These are phyloP conservation scores for Achroia grisella DNA, from an alignment of 1,140 invertebrate genomes.

Conservation along the genomic window DNA sequence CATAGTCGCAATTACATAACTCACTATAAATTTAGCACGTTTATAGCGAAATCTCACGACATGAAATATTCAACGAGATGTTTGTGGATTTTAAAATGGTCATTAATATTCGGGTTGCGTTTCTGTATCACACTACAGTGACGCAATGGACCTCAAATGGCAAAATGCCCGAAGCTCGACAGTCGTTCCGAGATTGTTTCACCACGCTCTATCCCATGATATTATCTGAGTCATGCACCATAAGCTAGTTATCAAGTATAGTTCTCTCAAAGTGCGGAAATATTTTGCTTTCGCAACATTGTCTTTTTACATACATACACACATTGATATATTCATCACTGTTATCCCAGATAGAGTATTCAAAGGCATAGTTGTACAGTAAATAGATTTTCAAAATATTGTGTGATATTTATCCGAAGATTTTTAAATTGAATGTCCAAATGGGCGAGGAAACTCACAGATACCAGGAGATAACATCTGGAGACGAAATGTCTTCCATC, in stretches of 20 bases:
- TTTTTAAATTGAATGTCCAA: too few species aligned
- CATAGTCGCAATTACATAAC: slow-evolving; percentile 5
- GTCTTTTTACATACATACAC: too few species aligned
- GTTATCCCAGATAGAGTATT: too few species aligned
- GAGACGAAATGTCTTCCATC: too few species aligned
- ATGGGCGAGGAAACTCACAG: too few species aligned
- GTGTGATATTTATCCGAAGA: too few species aligned
- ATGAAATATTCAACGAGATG: slow-evolving; percentile 48
- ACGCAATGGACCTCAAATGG: slow-evolving; percentile 31
- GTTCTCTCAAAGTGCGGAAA: not conserved
- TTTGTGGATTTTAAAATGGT: slow-evolving; percentile 7
- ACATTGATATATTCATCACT: too few species aligned
- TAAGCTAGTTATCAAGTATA: not conserved
- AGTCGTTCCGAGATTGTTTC: slow-evolving; percentile 1
- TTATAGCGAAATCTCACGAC: slow-evolving; percentile 29
- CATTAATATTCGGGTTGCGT: slow-evolving; percentile 47
- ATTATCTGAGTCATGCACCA: slow-evolving; percentile 8
- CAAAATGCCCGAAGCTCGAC: slow-evolving; percentile 28
- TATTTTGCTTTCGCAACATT: not conserved
- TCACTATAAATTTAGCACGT: slow-evolving; percentile 6
- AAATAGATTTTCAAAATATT: too few species aligned
- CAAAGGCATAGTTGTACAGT: too few species aligned
- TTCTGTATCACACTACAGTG: slow-evolving; percentile 30
- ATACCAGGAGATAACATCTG: too few species aligned
- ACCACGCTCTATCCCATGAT: slow-evolving; percentile 7